A percentile compares a stretch with the other conserved stretches of the same genome.
Evolutionary conservation across 2,797 vertebrate species (phyloP).

Genomic region (Smutsia gigantea): DNA sequence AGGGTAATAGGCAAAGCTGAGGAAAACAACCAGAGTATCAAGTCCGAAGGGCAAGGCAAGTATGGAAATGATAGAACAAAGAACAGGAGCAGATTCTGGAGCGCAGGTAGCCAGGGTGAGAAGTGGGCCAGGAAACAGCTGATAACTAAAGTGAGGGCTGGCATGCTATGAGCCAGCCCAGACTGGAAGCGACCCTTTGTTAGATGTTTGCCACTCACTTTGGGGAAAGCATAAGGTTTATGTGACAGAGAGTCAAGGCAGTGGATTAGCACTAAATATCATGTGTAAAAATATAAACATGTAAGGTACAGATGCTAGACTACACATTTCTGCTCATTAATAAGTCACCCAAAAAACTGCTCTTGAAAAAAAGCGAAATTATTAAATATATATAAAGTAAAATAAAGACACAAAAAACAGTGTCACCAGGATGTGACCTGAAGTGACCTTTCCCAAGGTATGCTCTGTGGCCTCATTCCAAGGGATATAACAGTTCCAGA

Average conservation of each 20-base stretch:
- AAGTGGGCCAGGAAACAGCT: not conserved
- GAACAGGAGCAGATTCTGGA: not conserved
- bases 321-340: not conserved
- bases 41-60: not conserved
- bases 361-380: constrained; percentile 1
- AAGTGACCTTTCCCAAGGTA: not conserved
- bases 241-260: not conserved
- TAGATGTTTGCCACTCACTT: not conserved
- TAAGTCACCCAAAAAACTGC: not conserved
- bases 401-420: not conserved
- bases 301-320: not conserved
- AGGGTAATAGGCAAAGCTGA: not conserved
- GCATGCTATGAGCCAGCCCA: not conserved
- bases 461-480: not conserved
- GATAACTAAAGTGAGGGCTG: not conserved
- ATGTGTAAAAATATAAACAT: not conserved
- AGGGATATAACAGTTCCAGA: not conserved
- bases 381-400: not conserved
- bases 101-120: not conserved
- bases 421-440: not conserved
- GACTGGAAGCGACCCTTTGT: not conserved
- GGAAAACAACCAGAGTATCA: not conserved
- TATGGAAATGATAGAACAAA: not conserved
- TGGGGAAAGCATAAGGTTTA: not conserved
- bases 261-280: not conserved